Base-by-base conservation (phyloP, 2,113 vertebrate species). In the Campylomormyrus numenius region DNA sequence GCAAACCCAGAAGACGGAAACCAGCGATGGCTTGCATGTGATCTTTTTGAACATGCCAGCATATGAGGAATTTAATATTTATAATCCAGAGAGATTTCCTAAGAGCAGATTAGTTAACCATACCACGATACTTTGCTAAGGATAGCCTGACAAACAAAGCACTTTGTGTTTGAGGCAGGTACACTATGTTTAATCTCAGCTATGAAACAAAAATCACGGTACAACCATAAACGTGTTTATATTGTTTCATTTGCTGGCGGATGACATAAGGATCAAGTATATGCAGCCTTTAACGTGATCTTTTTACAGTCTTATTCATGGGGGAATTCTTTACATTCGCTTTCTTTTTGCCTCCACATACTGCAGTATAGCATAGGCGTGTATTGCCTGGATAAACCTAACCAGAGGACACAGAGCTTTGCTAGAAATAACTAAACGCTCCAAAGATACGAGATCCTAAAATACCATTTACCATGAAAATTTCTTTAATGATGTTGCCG, bases 1-100 rank as follows among this genome's bases (percentile, higher is more conserved):
- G 62, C n/a, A 89, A 80, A 87, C 46, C 85, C 83, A 85, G 83
- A 24, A 85, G 83, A 49, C 45, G 24, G 85, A 87, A 87, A 52
- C 48, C 85, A 87, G 49, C 85, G 24, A 35, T 50, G 45, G 49
- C 24, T 49, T 53, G 48, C 49, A 87, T 85, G 83, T 85, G 83
- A 45, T 48, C 83, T 42, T 85, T 45, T 45, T 19, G 83, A 85
- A 46, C 83, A 48, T 42, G 39, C 83, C 39, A 85, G 83, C 45
- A 85, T 85, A 85, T 24, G 42, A 46, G 83, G 17, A 85, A 85
- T 48, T 85, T 85, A 85, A 85, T 85, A 85, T 85, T 85, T 9
- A 85, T 48, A 45, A 85, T 85, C 83, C 83, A 45, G 83, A 45
- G 45, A 85, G 83, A 48, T 48, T 39, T 80, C 35, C 83, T 85